These are phyloP conservation scores for Calliopum simillimum DNA, from an alignment of 2,888 invertebrate species.

Conservation along the genomic window DNA sequence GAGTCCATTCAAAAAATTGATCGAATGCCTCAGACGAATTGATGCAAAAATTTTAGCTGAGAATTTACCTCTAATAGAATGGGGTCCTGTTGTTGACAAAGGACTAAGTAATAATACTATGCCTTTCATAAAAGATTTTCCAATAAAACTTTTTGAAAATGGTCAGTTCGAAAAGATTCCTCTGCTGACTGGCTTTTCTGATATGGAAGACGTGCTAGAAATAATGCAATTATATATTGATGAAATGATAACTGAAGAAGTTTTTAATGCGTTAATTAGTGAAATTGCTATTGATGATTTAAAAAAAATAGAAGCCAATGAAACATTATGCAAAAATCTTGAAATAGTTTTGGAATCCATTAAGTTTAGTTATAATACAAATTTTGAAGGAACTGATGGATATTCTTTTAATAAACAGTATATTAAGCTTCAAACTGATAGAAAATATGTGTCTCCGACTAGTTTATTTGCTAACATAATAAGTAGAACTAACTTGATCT, in stretches of 20 bases:
- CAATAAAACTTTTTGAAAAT: slow-evolving; percentile 73
- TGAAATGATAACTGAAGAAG: slow-evolving; percentile 69
- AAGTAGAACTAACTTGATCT: slow-evolving; percentile 72
- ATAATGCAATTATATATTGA: slow-evolving; percentile 66
- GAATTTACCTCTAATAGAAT: slow-evolving; percentile 73
- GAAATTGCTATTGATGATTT: slow-evolving; percentile 75
- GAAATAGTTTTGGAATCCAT: slow-evolving; percentile 79
- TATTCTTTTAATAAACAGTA: slow-evolving; percentile 74
- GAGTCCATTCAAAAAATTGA: slow-evolving; percentile 74
- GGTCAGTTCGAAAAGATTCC: slow-evolving; percentile 78
- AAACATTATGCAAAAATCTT: slow-evolving; percentile 73
- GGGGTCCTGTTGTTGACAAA: slow-evolving; percentile 84
- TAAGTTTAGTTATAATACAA: slow-evolving; percentile 75
- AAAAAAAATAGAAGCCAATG: slow-evolving; percentile 68
- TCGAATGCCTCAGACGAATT: slow-evolving; percentile 77
- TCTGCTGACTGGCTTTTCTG: slow-evolving; percentile 80
- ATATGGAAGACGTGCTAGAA: slow-evolving; percentile 84
- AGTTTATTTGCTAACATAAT: slow-evolving; percentile 76
- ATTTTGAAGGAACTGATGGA: slow-evolving; percentile 71
- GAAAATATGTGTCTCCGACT: slow-evolving; percentile 79
- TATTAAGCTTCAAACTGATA: slow-evolving; percentile 80
- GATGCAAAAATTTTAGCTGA: slow-evolving; percentile 73
- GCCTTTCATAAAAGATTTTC: slow-evolving; percentile 77
- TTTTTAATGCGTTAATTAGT: slow-evolving; percentile 73
- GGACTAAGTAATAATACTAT: slow-evolving; percentile 76